phyloP scores from a whole-genome alignment of 1,140 invertebrate genomes.

The Whitmania pigra region DNA sequence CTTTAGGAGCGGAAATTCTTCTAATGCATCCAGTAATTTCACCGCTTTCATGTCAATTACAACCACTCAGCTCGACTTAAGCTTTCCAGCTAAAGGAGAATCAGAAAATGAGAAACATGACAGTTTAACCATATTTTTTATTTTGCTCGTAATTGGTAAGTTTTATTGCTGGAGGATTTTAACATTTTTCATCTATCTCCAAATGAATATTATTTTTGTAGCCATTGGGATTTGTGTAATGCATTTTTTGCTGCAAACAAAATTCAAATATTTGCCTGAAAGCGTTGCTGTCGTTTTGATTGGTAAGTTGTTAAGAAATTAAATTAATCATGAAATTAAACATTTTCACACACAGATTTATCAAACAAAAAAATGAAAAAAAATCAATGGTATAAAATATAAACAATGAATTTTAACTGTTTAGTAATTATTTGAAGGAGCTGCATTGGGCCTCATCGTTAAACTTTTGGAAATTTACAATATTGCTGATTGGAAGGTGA shows the following conservation, averaged over 20 bases:
- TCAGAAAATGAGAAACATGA: slow-evolving; percentile 89
- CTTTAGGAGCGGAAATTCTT: too few species aligned
- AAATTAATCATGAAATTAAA: not conserved
- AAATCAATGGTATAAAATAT: not conserved
- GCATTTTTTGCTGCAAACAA: slow-evolving; percentile 82
- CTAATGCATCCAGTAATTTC: too few species aligned
- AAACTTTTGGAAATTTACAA: slow-evolving; percentile 73
- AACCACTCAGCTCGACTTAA: not conserved
- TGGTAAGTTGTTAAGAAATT: slow-evolving; percentile 38
- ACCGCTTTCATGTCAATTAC: too few species aligned
- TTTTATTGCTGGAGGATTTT: not conserved
- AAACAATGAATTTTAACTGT: not conserved
- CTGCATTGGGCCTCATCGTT: slow-evolving; percentile 74
- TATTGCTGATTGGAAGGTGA: slow-evolving; percentile 71
- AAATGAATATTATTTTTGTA: slow-evolving; percentile 28
- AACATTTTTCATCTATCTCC: not conserved
- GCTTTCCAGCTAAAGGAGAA: slow-evolving; percentile 66
- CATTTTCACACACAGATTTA: too few species aligned
- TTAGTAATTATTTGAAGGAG: slow-evolving; percentile 48
- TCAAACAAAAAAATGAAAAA: not conserved
- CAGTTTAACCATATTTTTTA: slow-evolving; percentile 91
- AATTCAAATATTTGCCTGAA: slow-evolving; percentile 91
- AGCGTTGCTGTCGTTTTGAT: slow-evolving; percentile 92
- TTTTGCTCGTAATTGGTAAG: slow-evolving; percentile 67
- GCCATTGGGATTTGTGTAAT: slow-evolving; percentile 72